Conservation (phyloP, 2,888 invertebrate genomes). For the Empis livida region DNA sequence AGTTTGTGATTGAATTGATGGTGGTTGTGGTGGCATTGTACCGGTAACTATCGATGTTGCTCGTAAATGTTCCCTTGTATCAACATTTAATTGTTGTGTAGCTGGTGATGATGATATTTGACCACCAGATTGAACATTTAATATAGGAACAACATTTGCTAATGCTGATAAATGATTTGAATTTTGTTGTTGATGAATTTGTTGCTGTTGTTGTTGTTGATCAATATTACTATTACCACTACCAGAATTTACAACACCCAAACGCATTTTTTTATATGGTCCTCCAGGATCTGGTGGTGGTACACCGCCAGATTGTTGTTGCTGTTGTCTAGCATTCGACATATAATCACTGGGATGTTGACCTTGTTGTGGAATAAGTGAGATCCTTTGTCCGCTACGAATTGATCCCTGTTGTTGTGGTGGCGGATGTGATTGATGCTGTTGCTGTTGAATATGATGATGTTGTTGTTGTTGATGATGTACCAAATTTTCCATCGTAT, state of each 20-base stretch:
- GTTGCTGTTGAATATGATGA: constrained; percentile 16
- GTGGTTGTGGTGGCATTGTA: constrained; percentile 25
- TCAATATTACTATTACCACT: not conserved
- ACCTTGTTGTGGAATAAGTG: constrained; percentile 48
- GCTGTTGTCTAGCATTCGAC: constrained; percentile 25
- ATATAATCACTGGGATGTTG: constrained; percentile 36
- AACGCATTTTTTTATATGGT: constrained; percentile 13
- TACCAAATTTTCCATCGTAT: constrained; percentile 14
- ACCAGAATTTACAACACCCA: constrained; percentile 5
- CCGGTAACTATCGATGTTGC: constrained; percentile 10
- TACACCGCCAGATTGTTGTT: constrained; percentile 27
- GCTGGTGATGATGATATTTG: constrained; percentile 14
- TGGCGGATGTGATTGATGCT: constrained; percentile 15
- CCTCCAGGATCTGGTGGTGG: constrained; percentile 12
- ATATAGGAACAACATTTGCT: not conserved
- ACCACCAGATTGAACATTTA: not conserved
- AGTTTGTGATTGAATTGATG: constrained; percentile 10
- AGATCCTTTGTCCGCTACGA: constrained; percentile 40
- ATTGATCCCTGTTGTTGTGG: constrained; percentile 11
- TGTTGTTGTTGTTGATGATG: constrained; percentile 15
- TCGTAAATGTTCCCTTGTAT: constrained; percentile 41
- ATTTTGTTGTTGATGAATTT: constrained; percentile 8
- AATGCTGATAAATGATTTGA: not conserved
- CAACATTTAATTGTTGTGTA: constrained; percentile 47
- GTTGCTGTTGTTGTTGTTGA: constrained; percentile 15